These are phyloP conservation scores for Congeria kusceri DNA, from an alignment of 2,888 invertebrate genomes.

Conservation along the genomic window DNA sequence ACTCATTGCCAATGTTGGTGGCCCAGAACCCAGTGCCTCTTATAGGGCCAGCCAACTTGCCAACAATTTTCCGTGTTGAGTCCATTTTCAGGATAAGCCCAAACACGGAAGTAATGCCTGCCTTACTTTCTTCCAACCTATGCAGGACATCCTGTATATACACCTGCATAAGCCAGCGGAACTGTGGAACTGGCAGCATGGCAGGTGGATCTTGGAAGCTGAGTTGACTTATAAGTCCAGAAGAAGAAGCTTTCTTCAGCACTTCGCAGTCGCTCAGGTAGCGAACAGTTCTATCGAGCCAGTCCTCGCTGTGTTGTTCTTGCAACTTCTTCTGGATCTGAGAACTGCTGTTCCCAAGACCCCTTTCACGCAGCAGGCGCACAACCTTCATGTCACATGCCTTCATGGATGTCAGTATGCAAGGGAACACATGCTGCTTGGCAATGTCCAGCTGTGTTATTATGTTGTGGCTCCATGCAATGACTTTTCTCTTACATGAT, in stretches of 20 bases:
- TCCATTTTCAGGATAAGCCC: slow-evolving; percentile 68
- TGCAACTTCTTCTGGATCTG: slow-evolving; percentile 45
- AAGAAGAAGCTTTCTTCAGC: too few relatives aligned
- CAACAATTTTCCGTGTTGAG: slow-evolving; percentile 66
- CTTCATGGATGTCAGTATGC: slow-evolving; percentile 51
- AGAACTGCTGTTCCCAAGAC: slow-evolving; percentile 64
- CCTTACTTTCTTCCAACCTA: slow-evolving; percentile 59
- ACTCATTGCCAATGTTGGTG: slow-evolving; percentile 71
- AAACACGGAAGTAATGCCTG: slow-evolving; percentile 64
- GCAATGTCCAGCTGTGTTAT: slow-evolving; percentile 57
- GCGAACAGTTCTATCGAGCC: slow-evolving; percentile 22
- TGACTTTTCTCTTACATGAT: slow-evolving; percentile 48
- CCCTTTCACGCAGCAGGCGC: slow-evolving; percentile 48
- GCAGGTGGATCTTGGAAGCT: slow-evolving; percentile 41
- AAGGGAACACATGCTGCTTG: slow-evolving; percentile 51
- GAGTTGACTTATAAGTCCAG: slow-evolving; percentile 31
- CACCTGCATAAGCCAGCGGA: slow-evolving; percentile 62
- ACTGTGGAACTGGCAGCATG: slow-evolving; percentile 37
- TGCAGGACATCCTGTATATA: slow-evolving; percentile 52
- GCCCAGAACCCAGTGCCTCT: slow-evolving; percentile 63
- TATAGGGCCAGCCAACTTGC: slow-evolving; percentile 59
- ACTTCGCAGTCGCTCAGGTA: too few relatives aligned
- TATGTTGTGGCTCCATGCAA: slow-evolving; percentile 50
- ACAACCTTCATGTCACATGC: slow-evolving; percentile 63
- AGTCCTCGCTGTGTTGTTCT: slow-evolving; percentile 61